phyloP scores from a whole-genome alignment of 2,888 invertebrate species.

The Sinodicranocentrus sp. region DNA sequence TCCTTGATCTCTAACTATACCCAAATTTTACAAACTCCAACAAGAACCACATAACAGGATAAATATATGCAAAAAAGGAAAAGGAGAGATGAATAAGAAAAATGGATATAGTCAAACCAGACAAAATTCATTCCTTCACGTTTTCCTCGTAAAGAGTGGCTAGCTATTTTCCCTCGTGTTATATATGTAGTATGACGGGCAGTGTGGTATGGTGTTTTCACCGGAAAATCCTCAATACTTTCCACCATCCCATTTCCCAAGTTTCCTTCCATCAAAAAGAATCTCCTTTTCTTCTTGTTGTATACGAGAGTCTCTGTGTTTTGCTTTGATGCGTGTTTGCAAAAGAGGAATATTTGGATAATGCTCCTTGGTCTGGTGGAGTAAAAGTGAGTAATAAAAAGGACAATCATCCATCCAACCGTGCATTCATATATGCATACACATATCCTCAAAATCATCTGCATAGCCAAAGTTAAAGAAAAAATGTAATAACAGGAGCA shows the following conservation, averaged over 20 bases:
- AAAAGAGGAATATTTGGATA: background rate
- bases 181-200: background rate
- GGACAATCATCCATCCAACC: slow-evolving; percentile 33
- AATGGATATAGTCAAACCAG: too few relatives aligned
- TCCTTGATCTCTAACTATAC: too few relatives aligned
- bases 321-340: background rate
- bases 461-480: slow-evolving; percentile 27
- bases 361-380: too few relatives aligned
- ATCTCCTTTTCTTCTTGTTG: too few relatives aligned
- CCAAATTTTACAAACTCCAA: background rate
- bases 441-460: background rate
- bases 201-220: too few relatives aligned
- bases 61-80: slow-evolving; percentile 13
- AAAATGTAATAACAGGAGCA: background rate
- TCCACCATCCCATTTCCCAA: background rate
- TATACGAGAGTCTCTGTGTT: too few relatives aligned
- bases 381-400: slow-evolving; percentile 42
- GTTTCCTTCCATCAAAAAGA: too few relatives aligned
- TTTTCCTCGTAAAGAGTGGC: background rate
- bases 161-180: background rate
- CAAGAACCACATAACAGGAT: background rate
- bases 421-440: slow-evolving; percentile 18
- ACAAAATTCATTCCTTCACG: slow-evolving; percentile 5
- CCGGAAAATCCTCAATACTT: background rate
- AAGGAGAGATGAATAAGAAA: too few relatives aligned